Base-by-base conservation (phyloP, 2,797 vertebrate genomes). In the Gymnocypris eckloni region DNA sequence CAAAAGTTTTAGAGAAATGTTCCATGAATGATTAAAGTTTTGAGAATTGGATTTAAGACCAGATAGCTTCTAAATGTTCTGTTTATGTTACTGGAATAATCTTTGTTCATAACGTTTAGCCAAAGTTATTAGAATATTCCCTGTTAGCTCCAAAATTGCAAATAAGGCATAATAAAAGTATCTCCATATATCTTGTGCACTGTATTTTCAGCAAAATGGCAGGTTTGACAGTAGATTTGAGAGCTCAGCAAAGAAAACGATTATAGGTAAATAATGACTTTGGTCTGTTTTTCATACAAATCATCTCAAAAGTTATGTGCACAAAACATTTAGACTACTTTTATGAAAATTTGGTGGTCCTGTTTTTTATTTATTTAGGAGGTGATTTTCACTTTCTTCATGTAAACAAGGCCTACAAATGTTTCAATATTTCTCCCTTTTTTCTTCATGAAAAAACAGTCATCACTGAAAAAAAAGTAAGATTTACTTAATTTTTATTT, bases 401-500 rank as follows among this genome's bases (percentile, higher is more conserved):
- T 16, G 22, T 6, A 43, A 15, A 13, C 39, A 39, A 20, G 37
- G 15, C 4, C 77, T 0, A 18, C 39, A 18, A 1, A 41, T 45
- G 43, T 15, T 28, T 43, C 15, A 28, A 6, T 64, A 45, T 79
- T 79, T 61, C 9, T 25, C 37, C 2, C 52, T 54, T 67, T 45
- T 25, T 67, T 15, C 43, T 77, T 69, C 16, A 54, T 13, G 4
- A 39, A n/a, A 13, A 72, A 39, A 48, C 5, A 59, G 20, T 43
- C 90, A 79, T 86, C 33, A 33, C 33, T 33, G 33, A 33, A 33
- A 33, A 33, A 33, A 33, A 33, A 33, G 33, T 33, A 33, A 33
- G 33, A 33, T 33, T 33, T 33, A 33, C 33, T 33, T 33, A 33
- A 33, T 33, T 33, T 33, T 33, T 33, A 33, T 33, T 33, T 33